These are phyloP conservation scores for Armadillidium nasatum DNA, from an alignment of 1,140 invertebrate genomes.

Conservation along the genomic window DNA sequence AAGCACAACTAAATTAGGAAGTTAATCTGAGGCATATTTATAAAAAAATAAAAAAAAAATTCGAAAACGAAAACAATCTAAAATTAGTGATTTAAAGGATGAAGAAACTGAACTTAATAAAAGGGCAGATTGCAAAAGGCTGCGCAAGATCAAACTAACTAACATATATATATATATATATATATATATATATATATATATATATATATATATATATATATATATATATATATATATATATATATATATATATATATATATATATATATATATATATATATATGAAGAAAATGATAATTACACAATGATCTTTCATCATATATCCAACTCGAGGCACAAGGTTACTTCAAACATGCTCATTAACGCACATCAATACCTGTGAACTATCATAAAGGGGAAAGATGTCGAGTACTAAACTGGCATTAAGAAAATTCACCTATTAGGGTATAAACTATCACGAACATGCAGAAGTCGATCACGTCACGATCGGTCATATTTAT, in stretches of 20 bases:
- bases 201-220: not conserved
- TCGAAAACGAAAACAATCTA: too few species aligned
- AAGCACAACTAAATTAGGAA: too few species aligned
- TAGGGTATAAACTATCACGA: not conserved
- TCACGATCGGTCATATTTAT: not conserved
- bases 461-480: not conserved
- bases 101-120: too few species aligned
- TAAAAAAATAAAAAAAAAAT: too few species aligned
- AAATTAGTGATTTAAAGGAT: too few species aligned
- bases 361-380: not conserved
- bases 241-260: not conserved
- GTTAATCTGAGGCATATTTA: too few species aligned
- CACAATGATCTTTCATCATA: slow-evolving; percentile 10
- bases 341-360: not conserved
- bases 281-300: not conserved
- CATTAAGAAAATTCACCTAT: not conserved
- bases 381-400: not conserved
- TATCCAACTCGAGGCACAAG: not conserved
- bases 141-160: too few species aligned
- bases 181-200: slow-evolving; percentile 10
- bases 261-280: not conserved
- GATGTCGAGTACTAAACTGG: not conserved
- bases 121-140: too few species aligned
- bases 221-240: slow-evolving; percentile 1
- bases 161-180: not conserved